Base-by-base conservation (phyloP, 2,113 vertebrate species). In the Mobula birostris region DNA sequence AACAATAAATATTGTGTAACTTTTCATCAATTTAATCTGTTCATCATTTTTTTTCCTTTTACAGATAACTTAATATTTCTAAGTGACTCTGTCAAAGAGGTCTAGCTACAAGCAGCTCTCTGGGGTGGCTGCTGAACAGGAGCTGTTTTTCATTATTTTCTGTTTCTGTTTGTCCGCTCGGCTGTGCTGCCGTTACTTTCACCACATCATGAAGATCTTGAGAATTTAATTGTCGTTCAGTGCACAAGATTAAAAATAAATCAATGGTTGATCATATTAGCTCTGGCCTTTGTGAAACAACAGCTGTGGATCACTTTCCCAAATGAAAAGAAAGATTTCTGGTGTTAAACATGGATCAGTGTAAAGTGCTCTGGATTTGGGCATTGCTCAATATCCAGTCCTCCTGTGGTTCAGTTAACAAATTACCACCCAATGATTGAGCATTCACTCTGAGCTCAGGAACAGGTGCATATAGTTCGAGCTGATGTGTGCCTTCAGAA, bases 51-150 rank as follows among this genome's bases (percentile, higher is more conserved):
- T 95, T 93, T n/a, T 95, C 96, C 94, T 94, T 95, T 97, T 96
- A 88, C 97, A 99, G 98, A 99, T 96, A 99, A 98, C 95, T 98
- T 99, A 66, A 96, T 99, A 95, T 99, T 99, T 96, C 96, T 99
- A 96, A 98, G 97, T 63, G 98, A 99, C 77, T 96, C 96, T 92
- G 0, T 95, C 0, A 97, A 96, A 95, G 98, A 99, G 95, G 94
- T 27, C 1, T 98, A 97, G 40, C 21, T 61, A 29, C 14, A 12
- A 5, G 21, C 48, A 56, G 17, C 82, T 85, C 6, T 11, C 21
- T 8, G 9, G 9, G 24, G 83, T 48, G 0, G 19, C 48, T 68
- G 15, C 40, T 48, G 11, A 5, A 56, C 21, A 29, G 14, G 61
- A n/a, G 11, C 77, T 32, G 77, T 19, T 15, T 63, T 32, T 66